Percentiles rank a stretch among this genome's conserved stretches.
Evolutionary conservation across 2,888 invertebrate genomes (phyloP).

Genomic region (Sinhomidia bicolor): DNA sequence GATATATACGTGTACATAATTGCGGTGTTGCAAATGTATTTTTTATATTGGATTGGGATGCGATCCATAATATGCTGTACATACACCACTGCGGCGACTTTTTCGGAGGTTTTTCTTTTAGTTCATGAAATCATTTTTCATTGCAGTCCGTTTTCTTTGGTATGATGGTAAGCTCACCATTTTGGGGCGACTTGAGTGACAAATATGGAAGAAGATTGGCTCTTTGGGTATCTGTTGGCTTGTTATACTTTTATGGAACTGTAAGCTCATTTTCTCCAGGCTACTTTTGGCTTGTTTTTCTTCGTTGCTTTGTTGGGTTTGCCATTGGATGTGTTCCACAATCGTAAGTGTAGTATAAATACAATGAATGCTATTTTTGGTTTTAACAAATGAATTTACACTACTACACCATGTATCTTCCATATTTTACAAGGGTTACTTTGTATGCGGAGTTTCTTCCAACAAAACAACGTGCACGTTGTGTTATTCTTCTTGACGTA

Average conservation of each 20-base stretch:
- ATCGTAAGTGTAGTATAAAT: constrained; percentile 87
- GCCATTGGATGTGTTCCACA: constrained; percentile 98
- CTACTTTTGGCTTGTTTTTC: constrained; percentile 93
- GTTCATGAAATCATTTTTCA: constrained; percentile 9
- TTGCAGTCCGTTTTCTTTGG: constrained; percentile 90
- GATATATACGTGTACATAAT: too few species aligned
- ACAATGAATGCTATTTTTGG: neutral
- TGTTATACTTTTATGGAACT: constrained; percentile 95
- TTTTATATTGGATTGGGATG: too few species aligned
- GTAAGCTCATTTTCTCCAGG: constrained; percentile 95
- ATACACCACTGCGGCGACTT: too few species aligned
- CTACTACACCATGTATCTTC: too few species aligned
- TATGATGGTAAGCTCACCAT: constrained; percentile 98
- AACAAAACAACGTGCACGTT: constrained; percentile 95
- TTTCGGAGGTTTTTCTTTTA: too few species aligned
- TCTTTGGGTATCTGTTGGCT: constrained; percentile 93
- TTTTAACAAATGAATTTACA: too few species aligned
- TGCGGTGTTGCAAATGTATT: too few species aligned
- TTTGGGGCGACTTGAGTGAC: constrained; percentile 98
- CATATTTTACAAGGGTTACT: constrained; percentile 89
- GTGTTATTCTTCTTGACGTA: constrained; percentile 96
- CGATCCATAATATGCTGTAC: too few species aligned
- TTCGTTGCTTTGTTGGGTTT: constrained; percentile 96
- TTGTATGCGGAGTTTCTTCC: constrained; percentile 98
- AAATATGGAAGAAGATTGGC: constrained; percentile 91